Conservation (phyloP, 2,888 invertebrate genomes). For the Hecatera dysodea region DNA sequence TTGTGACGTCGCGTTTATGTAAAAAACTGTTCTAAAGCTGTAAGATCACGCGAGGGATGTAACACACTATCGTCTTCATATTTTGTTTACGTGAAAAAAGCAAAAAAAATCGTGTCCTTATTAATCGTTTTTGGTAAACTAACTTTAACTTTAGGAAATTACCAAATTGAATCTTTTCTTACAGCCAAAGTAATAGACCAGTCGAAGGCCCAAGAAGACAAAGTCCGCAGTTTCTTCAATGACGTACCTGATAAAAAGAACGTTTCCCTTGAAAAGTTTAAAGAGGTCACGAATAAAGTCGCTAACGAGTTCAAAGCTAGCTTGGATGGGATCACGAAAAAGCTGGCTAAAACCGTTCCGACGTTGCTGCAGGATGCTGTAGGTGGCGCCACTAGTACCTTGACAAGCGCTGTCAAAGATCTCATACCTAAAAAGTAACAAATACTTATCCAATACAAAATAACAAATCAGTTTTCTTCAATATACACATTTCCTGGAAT, state of each 20-base stretch:
- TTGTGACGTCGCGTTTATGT: too few relatives aligned
- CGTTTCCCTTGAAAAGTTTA: neutral
- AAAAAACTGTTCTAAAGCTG: too few relatives aligned
- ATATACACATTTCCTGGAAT: conserved; percentile 5
- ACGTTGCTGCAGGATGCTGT: conserved; percentile 65
- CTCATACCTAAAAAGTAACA: neutral
- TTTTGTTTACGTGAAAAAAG: too few relatives aligned
- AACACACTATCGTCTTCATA: too few relatives aligned
- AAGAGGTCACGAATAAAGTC: conserved; percentile 34
- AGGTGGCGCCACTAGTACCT: conserved; percentile 59
- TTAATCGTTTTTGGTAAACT: too few relatives aligned
- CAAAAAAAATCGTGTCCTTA: too few relatives aligned
- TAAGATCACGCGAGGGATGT: too few relatives aligned
- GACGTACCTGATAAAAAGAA: neutral
- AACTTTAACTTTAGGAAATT: too few relatives aligned
- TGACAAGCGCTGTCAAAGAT: conserved; percentile 3
- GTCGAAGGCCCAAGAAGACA: neutral
- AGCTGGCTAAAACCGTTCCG: conserved; percentile 66
- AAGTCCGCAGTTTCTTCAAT: neutral
- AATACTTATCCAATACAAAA: neutral
- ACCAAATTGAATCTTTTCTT: neutral
- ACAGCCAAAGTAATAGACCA: neutral
- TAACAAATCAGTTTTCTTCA: too few relatives aligned
- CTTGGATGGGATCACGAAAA: conserved; percentile 66
- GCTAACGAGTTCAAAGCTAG: conserved; percentile 72